These are phyloP conservation scores for Nixonia krombeini DNA, from an alignment of 1,140 invertebrate genomes.

Conservation along the genomic window DNA sequence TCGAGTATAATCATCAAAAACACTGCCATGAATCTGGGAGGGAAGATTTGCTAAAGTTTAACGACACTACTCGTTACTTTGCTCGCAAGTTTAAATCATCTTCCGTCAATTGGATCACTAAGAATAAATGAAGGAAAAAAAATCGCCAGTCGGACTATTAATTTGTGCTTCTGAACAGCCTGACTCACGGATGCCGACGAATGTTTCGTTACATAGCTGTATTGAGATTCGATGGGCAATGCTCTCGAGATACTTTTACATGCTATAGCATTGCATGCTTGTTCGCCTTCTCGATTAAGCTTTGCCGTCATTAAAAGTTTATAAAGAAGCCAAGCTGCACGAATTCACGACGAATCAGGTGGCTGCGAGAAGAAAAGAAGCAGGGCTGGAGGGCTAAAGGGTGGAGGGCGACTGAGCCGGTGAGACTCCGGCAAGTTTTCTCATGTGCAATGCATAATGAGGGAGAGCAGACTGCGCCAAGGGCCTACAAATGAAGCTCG, in stretches of 20 bases:
- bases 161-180: constrained; percentile 17
- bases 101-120: not conserved
- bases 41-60: too few relatives aligned
- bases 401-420: constrained; percentile 14
- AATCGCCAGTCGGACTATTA: constrained; percentile 25
- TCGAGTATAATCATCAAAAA: too few relatives aligned
- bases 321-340: constrained; percentile 68
- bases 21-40: too few relatives aligned
- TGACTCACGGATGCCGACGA: constrained; percentile 24
- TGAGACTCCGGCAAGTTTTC: constrained; percentile 68
- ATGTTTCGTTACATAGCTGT: constrained; percentile 41
- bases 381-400: constrained; percentile 25
- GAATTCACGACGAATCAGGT: constrained; percentile 50
- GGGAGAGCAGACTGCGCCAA: constrained; percentile 67
- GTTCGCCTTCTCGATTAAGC: constrained; percentile 67
- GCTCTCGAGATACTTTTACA: constrained; percentile 48
- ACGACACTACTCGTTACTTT: not conserved
- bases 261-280: constrained; percentile 41
- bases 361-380: constrained; percentile 31
- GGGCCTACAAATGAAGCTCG: constrained; percentile 69
- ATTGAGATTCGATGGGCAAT: constrained; percentile 62
- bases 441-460: constrained; percentile 73
- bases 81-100: not conserved
- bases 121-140: constrained; percentile 10
- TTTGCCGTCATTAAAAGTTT: constrained; percentile 73